A percentile compares a stretch with the other conserved stretches of the same genome.
phyloP scores from a whole-genome alignment of 2,888 invertebrate species.

The Crepidodera aurea region DNA sequence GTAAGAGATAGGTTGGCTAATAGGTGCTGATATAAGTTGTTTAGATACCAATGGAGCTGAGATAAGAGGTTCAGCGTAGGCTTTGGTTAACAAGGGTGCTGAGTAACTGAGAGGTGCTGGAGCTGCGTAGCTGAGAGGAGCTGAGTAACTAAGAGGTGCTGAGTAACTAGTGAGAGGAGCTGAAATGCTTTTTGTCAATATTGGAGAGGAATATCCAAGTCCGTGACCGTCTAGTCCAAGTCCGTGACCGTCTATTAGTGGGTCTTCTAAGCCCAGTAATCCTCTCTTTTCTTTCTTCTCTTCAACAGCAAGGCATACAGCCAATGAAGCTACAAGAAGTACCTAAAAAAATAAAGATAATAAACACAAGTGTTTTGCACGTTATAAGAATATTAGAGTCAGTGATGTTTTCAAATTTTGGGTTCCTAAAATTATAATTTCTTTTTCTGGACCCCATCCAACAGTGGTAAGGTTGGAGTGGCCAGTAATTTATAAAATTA shows the following conservation, averaged over 20 bases:
- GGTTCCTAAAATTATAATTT: no score
- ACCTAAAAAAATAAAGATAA: constrained; percentile 40
- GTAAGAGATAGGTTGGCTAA: constrained; percentile 29
- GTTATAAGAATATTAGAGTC: no score
- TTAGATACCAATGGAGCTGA: constrained; percentile 28
- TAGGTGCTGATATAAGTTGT: constrained; percentile 26
- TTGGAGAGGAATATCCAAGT: constrained; percentile 20
- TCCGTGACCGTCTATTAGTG: constrained; percentile 30
- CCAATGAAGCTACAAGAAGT: constrained; percentile 39
- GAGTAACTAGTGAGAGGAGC: constrained; percentile 20
- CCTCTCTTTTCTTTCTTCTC: constrained; percentile 48
- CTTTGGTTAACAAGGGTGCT: constrained; percentile 26
- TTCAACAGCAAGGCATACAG: constrained; percentile 41
- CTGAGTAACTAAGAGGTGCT: constrained; percentile 15
- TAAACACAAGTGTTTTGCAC: no score
- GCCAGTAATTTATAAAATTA: no score
- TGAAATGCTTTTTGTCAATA: constrained; percentile 11
- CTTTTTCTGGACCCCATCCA: no score
- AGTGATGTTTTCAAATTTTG: no score
- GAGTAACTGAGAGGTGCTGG: constrained; percentile 28
- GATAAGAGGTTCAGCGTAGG: constrained; percentile 14
- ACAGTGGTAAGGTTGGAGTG: no score
- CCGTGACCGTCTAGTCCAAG: not conserved
- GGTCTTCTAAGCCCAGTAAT: constrained; percentile 45
- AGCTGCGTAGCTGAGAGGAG: constrained; percentile 11